A percentile compares a stretch with the other conserved stretches of the same genome.
Evolutionary conservation across 2,888 invertebrate species (phyloP).

Genomic region (Therioaphis trifolii): DNA sequence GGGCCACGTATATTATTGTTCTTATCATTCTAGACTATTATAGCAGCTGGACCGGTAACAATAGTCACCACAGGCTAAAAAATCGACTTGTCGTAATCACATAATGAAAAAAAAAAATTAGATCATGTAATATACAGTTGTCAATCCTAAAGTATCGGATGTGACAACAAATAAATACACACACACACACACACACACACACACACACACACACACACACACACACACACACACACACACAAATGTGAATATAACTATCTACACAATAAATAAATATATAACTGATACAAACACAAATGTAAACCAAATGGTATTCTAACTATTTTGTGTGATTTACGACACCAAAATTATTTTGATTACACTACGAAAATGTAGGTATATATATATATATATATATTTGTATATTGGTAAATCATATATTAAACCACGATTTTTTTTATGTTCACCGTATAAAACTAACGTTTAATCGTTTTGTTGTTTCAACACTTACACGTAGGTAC

Average conservation of each 20-base stretch:
- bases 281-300: too few species aligned
- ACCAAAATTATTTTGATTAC: too few species aligned
- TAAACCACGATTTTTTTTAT: not conserved
- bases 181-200: not conserved
- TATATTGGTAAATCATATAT: too few species aligned
- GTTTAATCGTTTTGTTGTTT: not conserved
- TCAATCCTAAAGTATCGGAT: not conserved
- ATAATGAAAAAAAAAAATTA: slow-evolving; percentile 6
- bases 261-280: too few species aligned
- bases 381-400: not conserved
- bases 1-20: slow-evolving; percentile 51
- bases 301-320: too few species aligned
- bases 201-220: not conserved
- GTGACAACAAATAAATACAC: slow-evolving; percentile 9
- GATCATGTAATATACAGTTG: not conserved
- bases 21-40: slow-evolving; percentile 37
- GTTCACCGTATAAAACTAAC: too few species aligned
- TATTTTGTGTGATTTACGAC: too few species aligned
- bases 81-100: slow-evolving; percentile 47
- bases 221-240: not conserved
- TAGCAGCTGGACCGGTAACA: not conserved
- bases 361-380: not conserved
- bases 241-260: too few species aligned
- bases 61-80: slow-evolving; percentile 16
- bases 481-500: not conserved